phyloP scores from a whole-genome alignment of 1,140 invertebrate species.

The Palaemon carinicauda region DNA sequence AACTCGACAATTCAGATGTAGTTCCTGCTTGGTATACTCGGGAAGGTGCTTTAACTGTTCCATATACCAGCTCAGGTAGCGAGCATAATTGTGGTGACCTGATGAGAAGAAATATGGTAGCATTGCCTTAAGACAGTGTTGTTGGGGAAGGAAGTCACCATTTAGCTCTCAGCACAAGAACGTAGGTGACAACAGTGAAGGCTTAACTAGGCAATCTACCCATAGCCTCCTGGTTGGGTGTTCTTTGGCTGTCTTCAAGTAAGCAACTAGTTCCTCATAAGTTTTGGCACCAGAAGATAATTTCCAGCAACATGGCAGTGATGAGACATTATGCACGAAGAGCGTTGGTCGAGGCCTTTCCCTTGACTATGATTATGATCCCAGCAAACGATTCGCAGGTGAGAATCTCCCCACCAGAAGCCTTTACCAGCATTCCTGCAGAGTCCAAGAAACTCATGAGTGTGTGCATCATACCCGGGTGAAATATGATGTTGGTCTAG shows the following conservation, averaged over 20 bases:
- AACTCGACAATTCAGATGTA: too few relatives aligned
- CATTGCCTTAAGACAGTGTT: not conserved
- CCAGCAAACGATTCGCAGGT: not conserved
- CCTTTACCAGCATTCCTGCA: too few relatives aligned
- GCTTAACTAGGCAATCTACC: not conserved
- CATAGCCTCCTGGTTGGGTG: not conserved
- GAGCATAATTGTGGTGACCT: not conserved
- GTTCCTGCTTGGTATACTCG: not conserved
- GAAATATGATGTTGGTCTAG: not conserved
- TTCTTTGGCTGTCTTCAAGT: not conserved
- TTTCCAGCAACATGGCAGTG: not conserved
- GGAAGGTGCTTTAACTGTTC: not conserved
- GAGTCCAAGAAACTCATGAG: not conserved
- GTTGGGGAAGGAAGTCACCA: not conserved
- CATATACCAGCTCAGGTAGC: not conserved
- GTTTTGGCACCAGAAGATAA: not conserved
- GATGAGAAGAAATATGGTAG: not conserved
- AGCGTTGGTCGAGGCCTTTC: constrained; percentile 13
- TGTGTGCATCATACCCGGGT: not conserved
- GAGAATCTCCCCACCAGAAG: not conserved
- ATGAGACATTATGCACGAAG: constrained; percentile 10
- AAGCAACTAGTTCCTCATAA: not conserved
- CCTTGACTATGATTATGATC: not conserved
- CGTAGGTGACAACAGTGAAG: not conserved
- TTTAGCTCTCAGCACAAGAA: not conserved